Evolutionary conservation across 2,888 invertebrate species (phyloP), one percentile per base, ranked within the genome.

Genomic region (Ormyrus pomaceus): DNA sequence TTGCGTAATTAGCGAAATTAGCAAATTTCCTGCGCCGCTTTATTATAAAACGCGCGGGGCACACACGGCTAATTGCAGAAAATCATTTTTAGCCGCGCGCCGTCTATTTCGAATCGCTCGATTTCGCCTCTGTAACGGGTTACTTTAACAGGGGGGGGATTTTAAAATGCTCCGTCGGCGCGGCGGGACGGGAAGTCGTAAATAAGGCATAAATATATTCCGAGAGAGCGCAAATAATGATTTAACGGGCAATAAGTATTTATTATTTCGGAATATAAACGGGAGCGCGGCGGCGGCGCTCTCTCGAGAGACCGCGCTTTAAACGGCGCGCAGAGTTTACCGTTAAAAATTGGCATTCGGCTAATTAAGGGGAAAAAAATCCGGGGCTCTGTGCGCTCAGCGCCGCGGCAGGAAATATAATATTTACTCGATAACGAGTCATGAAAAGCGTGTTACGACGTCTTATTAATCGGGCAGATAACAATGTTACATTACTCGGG

Each of bases 391-490:
- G 0, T 19, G n/a, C 10, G 6, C 56, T 56, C 56, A n/a, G 34
- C 3, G 1, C 7, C 13, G 6, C 11, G 13, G 13, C 11, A n/a
- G 58, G 2, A 68, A 55, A 55, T 64, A 62, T 68, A 68, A 68
- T 66, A 56, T 68, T 13, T 53, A 46, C 34, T 53, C 68, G 75
- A 68, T 75, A 75, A 75, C 69, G 65, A 71, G 65, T 34, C 59
- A 53, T 65, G 69, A 75, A 69, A 79, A 56, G 66, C 48, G 46
- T 70, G 64, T 61, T 61, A 61, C 70, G 65, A 65, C 51, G 72
- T 66, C 72, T 80, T 76, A 80, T 80, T 80, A 80, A 80, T 80
- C 72, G 34, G 34, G 3, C 11, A 34, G 76, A 76, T 80, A 80
- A 76, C 71, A 77, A 77, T 69, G 72, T 80, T 76, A 72, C 71